A percentile compares a stretch with the other conserved stretches of the same genome.
phyloP scores from a whole-genome alignment of 1,140 invertebrate species.

The Drosophila obscura region DNA sequence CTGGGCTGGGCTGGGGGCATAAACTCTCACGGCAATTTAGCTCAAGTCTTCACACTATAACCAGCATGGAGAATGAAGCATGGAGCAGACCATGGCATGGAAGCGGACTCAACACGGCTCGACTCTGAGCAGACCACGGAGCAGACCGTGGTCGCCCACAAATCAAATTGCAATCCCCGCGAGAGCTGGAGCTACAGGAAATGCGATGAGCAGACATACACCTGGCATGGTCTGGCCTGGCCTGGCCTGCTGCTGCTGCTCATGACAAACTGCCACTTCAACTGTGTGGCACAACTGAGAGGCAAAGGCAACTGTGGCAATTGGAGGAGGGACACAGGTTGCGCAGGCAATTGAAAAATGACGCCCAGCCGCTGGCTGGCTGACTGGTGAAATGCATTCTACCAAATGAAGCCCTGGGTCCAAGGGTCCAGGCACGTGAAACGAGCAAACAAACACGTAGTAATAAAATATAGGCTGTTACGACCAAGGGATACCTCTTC shows the following conservation, averaged over 20 bases:
- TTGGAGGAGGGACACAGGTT: conserved; percentile 14
- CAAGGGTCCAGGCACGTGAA: conserved; percentile 46
- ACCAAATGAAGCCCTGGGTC: conserved; percentile 54
- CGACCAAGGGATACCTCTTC: no score
- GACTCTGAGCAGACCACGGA: no score
- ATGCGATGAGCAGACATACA: conserved; percentile 44
- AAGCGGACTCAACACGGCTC: no score
- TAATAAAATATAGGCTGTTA: no score
- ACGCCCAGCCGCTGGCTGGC: conserved; percentile 32
- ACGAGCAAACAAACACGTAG: conserved; percentile 27
- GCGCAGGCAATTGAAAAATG: conserved; percentile 69
- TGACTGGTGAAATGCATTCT: conserved; percentile 56
- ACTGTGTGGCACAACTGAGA: conserved; percentile 48
- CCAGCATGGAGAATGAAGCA: neutral
- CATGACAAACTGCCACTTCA: conserved; percentile 70
- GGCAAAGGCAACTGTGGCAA: neutral
- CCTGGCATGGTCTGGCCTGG: conserved; percentile 16
- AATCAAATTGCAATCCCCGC: conserved; percentile 50
- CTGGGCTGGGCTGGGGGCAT: neutral
- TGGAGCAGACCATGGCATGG: no score
- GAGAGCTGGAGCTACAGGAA: conserved; percentile 40
- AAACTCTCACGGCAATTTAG: conserved; percentile 50
- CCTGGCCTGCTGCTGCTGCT: conserved; percentile 5
- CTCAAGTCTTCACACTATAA: conserved; percentile 40
- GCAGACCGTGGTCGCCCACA: conserved; percentile 26